Conservation (phyloP, 2,797 vertebrate species). For the Emys orbicularis region DNA sequence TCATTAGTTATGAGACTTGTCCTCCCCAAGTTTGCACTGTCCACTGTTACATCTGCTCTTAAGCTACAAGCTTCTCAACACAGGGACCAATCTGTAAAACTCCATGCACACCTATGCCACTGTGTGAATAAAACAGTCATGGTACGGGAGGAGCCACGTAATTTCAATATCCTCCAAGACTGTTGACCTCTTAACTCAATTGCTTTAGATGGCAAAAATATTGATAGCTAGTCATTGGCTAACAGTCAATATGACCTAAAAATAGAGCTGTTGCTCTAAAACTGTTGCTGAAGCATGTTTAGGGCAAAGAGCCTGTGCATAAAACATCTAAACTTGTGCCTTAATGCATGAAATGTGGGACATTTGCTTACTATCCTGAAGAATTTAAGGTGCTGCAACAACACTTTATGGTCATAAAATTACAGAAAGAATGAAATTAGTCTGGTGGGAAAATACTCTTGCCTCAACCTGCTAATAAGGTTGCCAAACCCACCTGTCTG, state of each 20-base stretch:
- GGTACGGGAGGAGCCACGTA: neutral
- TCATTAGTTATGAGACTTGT: neutral
- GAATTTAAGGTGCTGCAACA: neutral
- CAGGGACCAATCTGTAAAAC: neutral
- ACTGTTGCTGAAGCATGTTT: neutral
- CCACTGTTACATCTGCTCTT: neutral
- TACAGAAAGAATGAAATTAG: neutral
- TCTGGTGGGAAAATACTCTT: neutral
- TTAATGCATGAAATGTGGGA: neutral
- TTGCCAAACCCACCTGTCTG: neutral
- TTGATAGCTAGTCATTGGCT: rapidly evolving
- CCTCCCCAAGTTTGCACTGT: neutral
- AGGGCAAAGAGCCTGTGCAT: neutral
- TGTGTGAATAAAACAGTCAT: neutral
- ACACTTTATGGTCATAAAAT: rapidly evolving
- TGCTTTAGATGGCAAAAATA: neutral
- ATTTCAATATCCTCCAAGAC: neutral
- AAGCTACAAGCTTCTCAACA: neutral
- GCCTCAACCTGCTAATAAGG: neutral
- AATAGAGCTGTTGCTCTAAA: too few species aligned
- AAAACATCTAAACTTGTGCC: neutral
- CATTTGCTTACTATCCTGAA: neutral
- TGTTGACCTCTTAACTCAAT: neutral
- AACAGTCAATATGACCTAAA: rapidly evolving
- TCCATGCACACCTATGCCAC: neutral